Conservation (phyloP, 2,888 invertebrate genomes). For the Cantharis rufa region DNA sequence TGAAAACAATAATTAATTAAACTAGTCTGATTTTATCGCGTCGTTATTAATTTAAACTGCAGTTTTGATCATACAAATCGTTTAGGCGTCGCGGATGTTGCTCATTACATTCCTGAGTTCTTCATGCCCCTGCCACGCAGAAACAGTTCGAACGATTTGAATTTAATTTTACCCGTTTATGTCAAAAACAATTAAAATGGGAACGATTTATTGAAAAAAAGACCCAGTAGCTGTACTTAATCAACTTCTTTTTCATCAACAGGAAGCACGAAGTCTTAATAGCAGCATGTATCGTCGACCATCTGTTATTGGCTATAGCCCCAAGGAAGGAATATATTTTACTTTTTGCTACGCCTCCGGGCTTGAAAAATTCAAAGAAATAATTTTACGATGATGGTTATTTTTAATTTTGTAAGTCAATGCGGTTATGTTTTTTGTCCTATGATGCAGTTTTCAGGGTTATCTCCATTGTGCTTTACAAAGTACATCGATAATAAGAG, state of each 20-base stretch:
- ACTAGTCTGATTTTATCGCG: neutral
- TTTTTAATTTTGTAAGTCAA: neutral
- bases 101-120: neutral
- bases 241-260: constrained; percentile 1
- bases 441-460: neutral
- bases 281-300: neutral
- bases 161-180: neutral
- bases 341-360: neutral
- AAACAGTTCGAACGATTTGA: neutral
- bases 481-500: neutral
- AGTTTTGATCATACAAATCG: neutral
- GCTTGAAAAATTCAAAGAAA: neutral
- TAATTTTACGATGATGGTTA: neutral
- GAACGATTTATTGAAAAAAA: neutral
- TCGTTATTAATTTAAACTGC: neutral
- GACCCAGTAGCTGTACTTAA: neutral
- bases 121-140: neutral
- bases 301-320: neutral
- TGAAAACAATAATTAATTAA: neutral
- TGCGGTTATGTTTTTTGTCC: neutral
- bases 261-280: neutral
- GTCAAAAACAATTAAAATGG: neutral
- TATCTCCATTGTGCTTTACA: neutral
- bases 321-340: neutral
- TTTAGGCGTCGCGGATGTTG: neutral